Percentiles rank a stretch among this genome's conserved stretches.
Evolutionary conservation across 1,140 invertebrate genomes (phyloP).

Genomic region (Micrasema longulum): DNA sequence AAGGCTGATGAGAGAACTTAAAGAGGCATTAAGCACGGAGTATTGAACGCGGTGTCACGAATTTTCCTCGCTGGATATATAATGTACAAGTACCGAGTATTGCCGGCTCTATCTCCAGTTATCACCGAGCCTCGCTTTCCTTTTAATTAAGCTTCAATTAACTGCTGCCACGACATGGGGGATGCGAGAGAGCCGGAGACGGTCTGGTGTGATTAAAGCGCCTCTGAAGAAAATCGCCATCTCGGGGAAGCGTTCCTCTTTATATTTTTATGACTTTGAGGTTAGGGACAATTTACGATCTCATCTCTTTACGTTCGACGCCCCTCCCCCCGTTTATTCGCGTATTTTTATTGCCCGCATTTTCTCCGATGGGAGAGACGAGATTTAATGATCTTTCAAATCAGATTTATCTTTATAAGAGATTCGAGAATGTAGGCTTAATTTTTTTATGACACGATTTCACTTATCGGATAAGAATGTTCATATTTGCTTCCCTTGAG

Average conservation of each 20-base stretch:
- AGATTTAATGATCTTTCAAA: slow-evolving; percentile 32
- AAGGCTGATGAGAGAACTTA: too few species aligned
- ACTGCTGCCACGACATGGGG: background rate
- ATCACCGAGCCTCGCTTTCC: slow-evolving; percentile 10
- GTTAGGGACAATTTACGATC: slow-evolving; percentile 31
- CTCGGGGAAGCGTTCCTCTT: slow-evolving; percentile 32
- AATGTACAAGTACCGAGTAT: too few species aligned
- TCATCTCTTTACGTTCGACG: slow-evolving; percentile 14
- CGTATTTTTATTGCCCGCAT: slow-evolving; percentile 30
- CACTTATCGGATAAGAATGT: slow-evolving; percentile 17
- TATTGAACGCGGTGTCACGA: too few species aligned
- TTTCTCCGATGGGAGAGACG: slow-evolving; percentile 24
- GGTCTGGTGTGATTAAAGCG: slow-evolving; percentile 27
- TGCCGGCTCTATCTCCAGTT: background rate
- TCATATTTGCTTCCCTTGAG: slow-evolving; percentile 13
- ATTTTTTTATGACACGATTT: slow-evolving; percentile 23
- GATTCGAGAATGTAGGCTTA: slow-evolving; percentile 7
- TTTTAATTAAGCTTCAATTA: slow-evolving; percentile 42
- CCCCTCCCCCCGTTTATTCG: too few species aligned
- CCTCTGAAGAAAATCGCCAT: slow-evolving; percentile 15
- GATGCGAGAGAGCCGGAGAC: slow-evolving; percentile 8
- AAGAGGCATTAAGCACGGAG: too few species aligned
- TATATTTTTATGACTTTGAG: slow-evolving; percentile 33
- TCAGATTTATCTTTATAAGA: slow-evolving; percentile 27
- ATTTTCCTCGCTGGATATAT: too few species aligned